Base-by-base conservation (phyloP, 2,888 invertebrate genomes). In the Tenodera sinensis region DNA sequence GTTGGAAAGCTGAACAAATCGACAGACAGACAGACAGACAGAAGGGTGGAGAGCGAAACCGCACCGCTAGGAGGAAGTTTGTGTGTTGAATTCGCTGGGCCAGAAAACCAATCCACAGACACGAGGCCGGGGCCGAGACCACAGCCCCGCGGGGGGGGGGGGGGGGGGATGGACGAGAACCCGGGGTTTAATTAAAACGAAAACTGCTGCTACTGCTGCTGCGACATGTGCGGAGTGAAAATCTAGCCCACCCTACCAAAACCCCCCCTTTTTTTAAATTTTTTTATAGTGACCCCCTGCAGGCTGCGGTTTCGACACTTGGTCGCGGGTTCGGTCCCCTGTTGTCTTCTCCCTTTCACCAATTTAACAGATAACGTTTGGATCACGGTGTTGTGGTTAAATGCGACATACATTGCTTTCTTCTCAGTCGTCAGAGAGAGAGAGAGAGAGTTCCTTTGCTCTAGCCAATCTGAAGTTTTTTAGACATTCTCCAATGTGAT, bases 181-280 rank as follows among this genome's bases (percentile, higher is more conserved):
- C 86, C 86, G 81, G 85, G 71, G 86, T 86, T 86, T 86, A 86
- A 86, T 86, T 86, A 86, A 86, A 86, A 86, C 86, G 86, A 86
- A 81, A 86, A 86, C 86, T 86, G 86, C 81, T 86, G 86, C 71
- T 86, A 54, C 54, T 54, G 15, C 54, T 71, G 54, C 54, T 71
- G 54, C 54, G 54, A 71, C 54, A 71, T 71, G 54, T 71, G 54
- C 54, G 25, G 54, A 71, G 54, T 71, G 54, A 71, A 71, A 71
- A 71, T 71, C 54, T 71, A 71, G 54, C 54, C 25, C 54, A 71
- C 54, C 54, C 54, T 71, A 15, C 54, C 54, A 15, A 71, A 71
- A 71, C 54, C 30, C 30, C 30, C 54, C 25, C 54, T 20, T 6
- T 25, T 25, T 25, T 25, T 42, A 12, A 34, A 3, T 25, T 25